phyloP scores from a whole-genome alignment of 2,888 invertebrate genomes.

The Nasonia oneida region DNA sequence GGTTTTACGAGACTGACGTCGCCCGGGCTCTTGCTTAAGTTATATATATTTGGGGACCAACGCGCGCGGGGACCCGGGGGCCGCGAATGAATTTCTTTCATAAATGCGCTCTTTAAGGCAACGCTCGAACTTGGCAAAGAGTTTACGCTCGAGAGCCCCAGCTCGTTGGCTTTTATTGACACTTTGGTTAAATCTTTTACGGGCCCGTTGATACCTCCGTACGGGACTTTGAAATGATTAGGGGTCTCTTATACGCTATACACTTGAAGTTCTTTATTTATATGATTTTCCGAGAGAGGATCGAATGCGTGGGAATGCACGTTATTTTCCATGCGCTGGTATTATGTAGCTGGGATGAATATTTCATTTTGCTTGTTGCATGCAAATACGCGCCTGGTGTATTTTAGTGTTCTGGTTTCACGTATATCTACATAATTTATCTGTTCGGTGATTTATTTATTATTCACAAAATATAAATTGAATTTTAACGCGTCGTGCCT shows the following conservation, averaged over 20 bases:
- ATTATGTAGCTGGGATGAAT: background rate
- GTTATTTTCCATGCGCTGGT: background rate
- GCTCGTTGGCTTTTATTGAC: conserved; percentile 46
- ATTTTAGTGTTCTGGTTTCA: background rate
- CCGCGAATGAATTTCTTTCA: conserved; percentile 51
- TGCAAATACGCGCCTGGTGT: background rate
- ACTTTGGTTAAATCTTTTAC: conserved; percentile 52
- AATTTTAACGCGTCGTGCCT: background rate
- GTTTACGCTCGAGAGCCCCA: conserved; percentile 26
- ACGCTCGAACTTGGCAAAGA: conserved; percentile 3
- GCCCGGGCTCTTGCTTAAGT: conserved; percentile 27
- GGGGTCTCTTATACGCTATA: background rate
- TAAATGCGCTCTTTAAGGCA: conserved; percentile 32
- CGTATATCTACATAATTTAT: background rate
- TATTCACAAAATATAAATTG: background rate
- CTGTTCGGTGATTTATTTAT: background rate
- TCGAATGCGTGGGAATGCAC: background rate
- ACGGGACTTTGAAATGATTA: conserved; percentile 27
- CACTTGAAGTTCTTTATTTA: background rate
- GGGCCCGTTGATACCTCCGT: conserved; percentile 21
- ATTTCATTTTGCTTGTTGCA: background rate
- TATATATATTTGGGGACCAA: conserved; percentile 12
- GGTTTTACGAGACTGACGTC: conserved; percentile 30
- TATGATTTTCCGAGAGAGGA: background rate
- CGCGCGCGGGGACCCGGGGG: background rate